Evolutionary conservation across 2,113 vertebrate genomes (phyloP), one percentile per base, ranked within the genome.

Genomic region (Ceyx cyanopectus): DNA sequence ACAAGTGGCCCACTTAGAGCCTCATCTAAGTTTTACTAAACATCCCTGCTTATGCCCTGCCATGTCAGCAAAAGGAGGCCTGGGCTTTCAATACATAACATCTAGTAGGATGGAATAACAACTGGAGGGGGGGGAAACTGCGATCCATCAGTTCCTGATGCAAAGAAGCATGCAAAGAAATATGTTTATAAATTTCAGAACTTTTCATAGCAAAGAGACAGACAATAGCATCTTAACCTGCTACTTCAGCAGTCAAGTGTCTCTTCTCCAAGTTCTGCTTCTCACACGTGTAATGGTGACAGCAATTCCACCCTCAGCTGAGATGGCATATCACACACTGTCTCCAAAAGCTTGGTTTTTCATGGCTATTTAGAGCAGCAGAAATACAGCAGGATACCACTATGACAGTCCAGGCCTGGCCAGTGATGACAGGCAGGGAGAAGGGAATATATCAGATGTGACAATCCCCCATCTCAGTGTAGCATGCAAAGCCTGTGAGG

Each of bases 11-110:
- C 82, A 96, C 92, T 96, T 97, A 94, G 32, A 90, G 91, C 54
- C 97, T 97, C 91, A 92, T 95, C 96, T 96, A 93, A 96, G 92
- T 97, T 96, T 95, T 94, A 96, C 81, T 93, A 94, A 98, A 96
- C 80, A 94, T 94, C 75, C 80, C 90, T 96, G 85, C 87, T 92
- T 96, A 95, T 95, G 92, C 87, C 80, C 95, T 94, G 94, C 95
- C 84, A 21, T 90, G 90, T 97, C 97, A 96, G 97, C 97, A 92
- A 84, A 94, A 96, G 95, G 45, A 91, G 73, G 73, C 82, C 87
- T 81, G 67, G 73, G 58, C 96, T 97, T 97, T 96, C 97, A 97
- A 97, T 96, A 97, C 92, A 92, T 96, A 97, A 97, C 95, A 79
- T 48, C 81, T 87, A 69, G 74, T 30, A 58, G 90, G 69, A 77